Evolutionary conservation across 2,888 invertebrate genomes (phyloP), one percentile per base, ranked within the genome.

Genomic region (Hypomecis atomaria): DNA sequence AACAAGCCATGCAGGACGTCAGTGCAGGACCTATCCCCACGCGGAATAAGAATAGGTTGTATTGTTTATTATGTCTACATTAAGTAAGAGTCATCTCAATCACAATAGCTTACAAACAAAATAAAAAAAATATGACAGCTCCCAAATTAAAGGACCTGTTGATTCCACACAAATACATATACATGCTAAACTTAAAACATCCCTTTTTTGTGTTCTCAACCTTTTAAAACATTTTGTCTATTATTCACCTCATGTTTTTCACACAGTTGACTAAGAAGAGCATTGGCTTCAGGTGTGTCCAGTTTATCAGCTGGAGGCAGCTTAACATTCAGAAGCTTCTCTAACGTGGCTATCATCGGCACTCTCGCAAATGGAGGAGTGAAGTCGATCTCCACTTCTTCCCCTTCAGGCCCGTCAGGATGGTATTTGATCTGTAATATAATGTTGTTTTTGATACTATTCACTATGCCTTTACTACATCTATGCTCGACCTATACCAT

Each of bases 321-420:
- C 88, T 96, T 95, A 0, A 95, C 95, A 72, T 95, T 94, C 8
- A 99, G 91, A 56, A 94, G 93, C 78, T 96, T 95, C 85, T 99
- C 99, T 59, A 99, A 93, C 0, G 97, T 97, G 38, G 96, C 95
- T 71, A 99, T 95, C 98, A 99, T 99, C 23, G 96, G 95, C 4
- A 99, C 94, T 71, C 98, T 94, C 74, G 95, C 97, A 92, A 99
- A 99, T 2, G 99, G 99, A 37, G 99, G 99, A 5, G 98, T 98
- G 82, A 99, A 99, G 88, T 99, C 99, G 63, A 99, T 96, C 87
- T 97, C 97, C 5, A 96, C 93, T 70, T 94, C 95, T 77, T 96
- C 96, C 55, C 96, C 96, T 5, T 96, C 97, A 0, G 95, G 95
- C 0, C 98, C 98, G 71, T 98, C 97, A 0, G 99, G 99, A 86